These are phyloP conservation scores for Sphyrna mokarran DNA, from an alignment of 2,113 vertebrate genomes.

Conservation along the genomic window DNA sequence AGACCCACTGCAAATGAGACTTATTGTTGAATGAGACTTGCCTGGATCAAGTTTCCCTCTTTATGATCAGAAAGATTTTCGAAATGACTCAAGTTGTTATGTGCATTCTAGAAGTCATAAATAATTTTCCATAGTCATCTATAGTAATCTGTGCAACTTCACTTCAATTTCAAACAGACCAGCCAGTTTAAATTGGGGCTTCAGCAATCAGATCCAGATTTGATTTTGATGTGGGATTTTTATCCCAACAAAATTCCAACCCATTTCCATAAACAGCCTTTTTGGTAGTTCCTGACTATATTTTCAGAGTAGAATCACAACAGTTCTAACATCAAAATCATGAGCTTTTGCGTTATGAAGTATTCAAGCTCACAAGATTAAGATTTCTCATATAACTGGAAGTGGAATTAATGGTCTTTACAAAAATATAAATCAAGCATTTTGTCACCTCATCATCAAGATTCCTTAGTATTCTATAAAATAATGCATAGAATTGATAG, in stretches of 20 bases:
- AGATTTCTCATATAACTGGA: neutral
- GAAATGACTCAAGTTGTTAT: neutral
- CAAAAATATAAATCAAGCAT: neutral
- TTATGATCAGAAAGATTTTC: neutral
- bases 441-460: neutral
- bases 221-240: neutral
- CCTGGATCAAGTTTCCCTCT: neutral
- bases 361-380: neutral
- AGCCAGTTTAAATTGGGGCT: neutral
- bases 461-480: neutral
- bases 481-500: neutral
- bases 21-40: neutral
- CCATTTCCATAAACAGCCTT: neutral
- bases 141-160: neutral
- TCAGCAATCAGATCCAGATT: neutral
- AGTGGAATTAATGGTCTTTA: neutral
- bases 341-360: neutral
- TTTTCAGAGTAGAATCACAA: neutral
- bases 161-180: neutral
- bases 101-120: neutral
- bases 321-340: neutral
- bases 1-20: neutral
- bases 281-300: neutral
- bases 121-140: neutral
- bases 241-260: neutral